Evolutionary conservation across 2,113 vertebrate genomes (phyloP).

Genomic region (Polyodon spathula): DNA sequence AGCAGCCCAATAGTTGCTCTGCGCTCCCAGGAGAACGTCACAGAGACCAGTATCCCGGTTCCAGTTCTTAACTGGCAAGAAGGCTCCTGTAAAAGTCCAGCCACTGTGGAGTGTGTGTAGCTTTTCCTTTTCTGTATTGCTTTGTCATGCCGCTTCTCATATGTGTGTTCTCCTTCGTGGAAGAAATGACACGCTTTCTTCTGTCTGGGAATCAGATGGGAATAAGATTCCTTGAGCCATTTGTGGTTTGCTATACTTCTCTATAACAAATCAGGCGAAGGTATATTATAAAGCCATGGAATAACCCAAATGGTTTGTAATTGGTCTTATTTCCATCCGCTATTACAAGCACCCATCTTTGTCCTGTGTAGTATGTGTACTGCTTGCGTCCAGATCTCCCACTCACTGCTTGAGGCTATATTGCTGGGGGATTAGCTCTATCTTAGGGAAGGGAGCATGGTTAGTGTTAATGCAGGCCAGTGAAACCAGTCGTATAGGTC

Average conservation of each 20-base stretch:
- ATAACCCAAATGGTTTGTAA: not conserved
- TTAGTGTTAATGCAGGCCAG: too few relatives aligned
- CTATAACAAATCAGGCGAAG: too few relatives aligned
- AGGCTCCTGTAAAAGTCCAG: constrained; percentile 68
- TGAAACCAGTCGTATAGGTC: too few relatives aligned
- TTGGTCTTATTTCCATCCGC: not conserved
- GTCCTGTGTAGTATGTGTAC: not conserved
- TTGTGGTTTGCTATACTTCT: not conserved
- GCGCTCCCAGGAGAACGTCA: constrained; percentile 62
- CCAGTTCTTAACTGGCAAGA: constrained; percentile 89
- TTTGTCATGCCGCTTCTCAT: constrained; percentile 18
- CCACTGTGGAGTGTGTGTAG: constrained; percentile 87
- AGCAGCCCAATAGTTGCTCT: constrained; percentile 53
- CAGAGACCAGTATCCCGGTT: constrained; percentile 75
- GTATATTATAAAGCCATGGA: too few relatives aligned
- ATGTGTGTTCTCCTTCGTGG: too few relatives aligned
- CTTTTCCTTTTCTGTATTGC: constrained; percentile 45
- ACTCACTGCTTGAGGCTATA: not conserved
- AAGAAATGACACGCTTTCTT: too few relatives aligned
- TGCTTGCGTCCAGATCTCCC: constrained; percentile 20
- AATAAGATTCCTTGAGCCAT: not conserved
- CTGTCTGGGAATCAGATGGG: too few relatives aligned
- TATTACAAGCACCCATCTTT: constrained; percentile 10
- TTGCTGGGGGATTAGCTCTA: too few relatives aligned
- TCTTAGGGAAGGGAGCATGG: too few relatives aligned